Base-by-base conservation (phyloP, 2,797 vertebrate genomes). In the Tenualosa ilisha region DNA sequence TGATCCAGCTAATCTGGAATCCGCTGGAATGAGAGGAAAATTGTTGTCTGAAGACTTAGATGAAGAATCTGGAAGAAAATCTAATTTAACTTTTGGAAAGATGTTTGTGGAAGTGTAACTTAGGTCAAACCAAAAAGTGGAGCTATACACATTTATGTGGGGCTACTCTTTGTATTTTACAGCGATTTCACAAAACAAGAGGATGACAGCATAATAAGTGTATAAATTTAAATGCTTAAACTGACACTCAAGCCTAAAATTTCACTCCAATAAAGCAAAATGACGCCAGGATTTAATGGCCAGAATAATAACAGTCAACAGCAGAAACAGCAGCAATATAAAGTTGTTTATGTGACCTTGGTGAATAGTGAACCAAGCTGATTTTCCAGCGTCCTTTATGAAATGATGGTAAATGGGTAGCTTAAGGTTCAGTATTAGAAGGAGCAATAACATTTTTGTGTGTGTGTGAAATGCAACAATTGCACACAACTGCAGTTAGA, bases 221-320 rank as follows among this genome's bases (percentile, higher is more conserved):
- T 37, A 43, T 20, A 9, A 15, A 72, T 6, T 15, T 72, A 26
- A 40, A 43, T 37, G 37, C 68, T 40, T 40, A 2, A 15, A 43
- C 68, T 40, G 37, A 75, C 31, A 31, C 31, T 75, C 5, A 75
- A 20, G 40, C 13, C 6, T 5, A 75, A 24, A 17, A 6, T 17
- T 75, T 9, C 31, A 43, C 40, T 13, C 68, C 15, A 75, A 43
- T 40, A 4, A 31, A 40, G 13, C 31, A 40, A 75, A 43, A 6
- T 20, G 13, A 75, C 4, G 37, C 15, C 37, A 75, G 37, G 17
- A 43, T 75, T 72, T 13, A 72, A 72, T 0, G 11, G 17, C 40
- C 68, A 75, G 2, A 43, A 75, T 43, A 75, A 75, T 43, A 43
- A 75, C 68, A 43, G 68, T 75, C 31, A 37, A 75, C 68, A 75